Evolutionary conservation across 1,140 invertebrate species (phyloP), one percentile per base, ranked within the genome.

Genomic region (Zaprionus ghesquierei): DNA sequence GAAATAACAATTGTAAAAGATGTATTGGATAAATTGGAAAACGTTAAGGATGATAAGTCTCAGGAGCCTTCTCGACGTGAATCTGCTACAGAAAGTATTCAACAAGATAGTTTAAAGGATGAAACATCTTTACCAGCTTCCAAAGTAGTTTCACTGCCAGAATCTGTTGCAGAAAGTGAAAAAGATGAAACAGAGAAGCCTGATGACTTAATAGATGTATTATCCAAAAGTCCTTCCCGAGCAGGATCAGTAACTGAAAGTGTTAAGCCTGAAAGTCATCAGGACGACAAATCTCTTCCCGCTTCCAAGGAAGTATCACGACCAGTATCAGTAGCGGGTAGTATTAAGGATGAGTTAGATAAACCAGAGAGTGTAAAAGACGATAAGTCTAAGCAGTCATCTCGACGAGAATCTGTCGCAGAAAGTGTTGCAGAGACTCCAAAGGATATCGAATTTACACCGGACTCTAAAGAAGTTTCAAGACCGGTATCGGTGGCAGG

Each of bases 401-500:
- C 72, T 10, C 27, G 59, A 2, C 31, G 53, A 1, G 65, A 53
- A 55, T 69, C 65, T 33, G 13, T 25, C 3, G 60, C 23, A 10
- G 65, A 69, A 53, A 70, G 55, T 38, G 9, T 46, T n/a, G 2
- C 61, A 71, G 54, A 50, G 41, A 58, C 49, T 46, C 15, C 44
- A 2, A 54, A 62, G 15, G 66, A 59, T 53, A 55, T 53, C 1
- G 59, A 51, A 22, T 68, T 46, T 12, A 18, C 12, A n/a, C 29
- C 55, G 5, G 9, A 20, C 2, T 66, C 63, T 2, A 66, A 66
- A 23, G 63, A 66, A 25, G 35, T 8, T 23, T 66, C 63, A 33
- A 31, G 63, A 12, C 54, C 58, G 13, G 66, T 61, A 51, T 79
- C 76, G n/a, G 76, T 63, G 5, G 63, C 29, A 20, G 71, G 25